These are phyloP conservation scores for Stictocephala bisonia DNA, from an alignment of 2,888 invertebrate species.

Conservation along the genomic window DNA sequence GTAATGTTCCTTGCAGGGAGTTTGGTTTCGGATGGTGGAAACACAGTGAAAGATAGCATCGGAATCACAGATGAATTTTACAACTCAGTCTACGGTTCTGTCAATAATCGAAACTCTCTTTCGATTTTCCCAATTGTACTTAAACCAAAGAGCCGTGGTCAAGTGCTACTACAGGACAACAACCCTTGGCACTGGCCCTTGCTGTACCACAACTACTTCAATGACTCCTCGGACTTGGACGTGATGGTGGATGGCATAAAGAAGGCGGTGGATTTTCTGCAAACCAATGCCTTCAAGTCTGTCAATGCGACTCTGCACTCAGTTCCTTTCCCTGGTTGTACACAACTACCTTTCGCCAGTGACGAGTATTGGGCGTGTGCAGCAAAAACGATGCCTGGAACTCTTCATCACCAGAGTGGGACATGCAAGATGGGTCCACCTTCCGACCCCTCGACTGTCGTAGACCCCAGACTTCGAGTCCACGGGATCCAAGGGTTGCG, in stretches of 20 bases:
- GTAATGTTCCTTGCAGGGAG: conserved; percentile 74
- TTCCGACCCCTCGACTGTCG: too few species aligned
- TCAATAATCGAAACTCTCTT: conserved; percentile 67
- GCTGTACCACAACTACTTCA: conserved; percentile 68
- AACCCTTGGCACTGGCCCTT: conserved; percentile 67
- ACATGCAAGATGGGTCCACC: too few species aligned
- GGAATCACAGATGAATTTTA: conserved; percentile 66
- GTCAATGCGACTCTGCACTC: conserved; percentile 65
- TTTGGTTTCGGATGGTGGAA: conserved; percentile 69
- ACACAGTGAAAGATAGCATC: conserved; percentile 65
- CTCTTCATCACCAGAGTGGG: conserved; percentile 77
- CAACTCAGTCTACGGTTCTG: conserved; percentile 64
- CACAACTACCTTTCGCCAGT: conserved; percentile 67
- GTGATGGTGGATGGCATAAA: conserved; percentile 55
- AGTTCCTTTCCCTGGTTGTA: conserved; percentile 69
- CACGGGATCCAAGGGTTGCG: conserved; percentile 69
- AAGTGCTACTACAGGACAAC: conserved; percentile 64
- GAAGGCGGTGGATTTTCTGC: conserved; percentile 48
- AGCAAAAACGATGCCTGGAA: conserved; percentile 69
- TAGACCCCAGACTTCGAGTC: too few species aligned
- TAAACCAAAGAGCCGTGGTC: conserved; percentile 70
- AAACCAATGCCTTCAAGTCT: conserved; percentile 54
- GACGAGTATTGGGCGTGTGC: conserved; percentile 77
- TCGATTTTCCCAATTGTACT: conserved; percentile 70
- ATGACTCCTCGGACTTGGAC: conserved; percentile 63